These are phyloP conservation scores for Drusus annulatus DNA, from an alignment of 1,140 invertebrate genomes.

Conservation along the genomic window DNA sequence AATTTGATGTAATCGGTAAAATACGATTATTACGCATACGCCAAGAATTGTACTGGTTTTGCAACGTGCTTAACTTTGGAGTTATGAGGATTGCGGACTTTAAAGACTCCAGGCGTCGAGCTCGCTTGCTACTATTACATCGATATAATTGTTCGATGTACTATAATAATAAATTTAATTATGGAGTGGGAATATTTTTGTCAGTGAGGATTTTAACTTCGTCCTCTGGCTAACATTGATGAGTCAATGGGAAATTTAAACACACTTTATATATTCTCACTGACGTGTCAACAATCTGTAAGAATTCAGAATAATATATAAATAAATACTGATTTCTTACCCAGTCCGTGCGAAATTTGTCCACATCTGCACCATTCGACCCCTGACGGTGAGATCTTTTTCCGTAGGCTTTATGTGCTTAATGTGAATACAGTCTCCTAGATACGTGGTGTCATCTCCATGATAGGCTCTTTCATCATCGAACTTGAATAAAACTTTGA, in stretches of 20 bases:
- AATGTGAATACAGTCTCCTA: conserved; percentile 61
- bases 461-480: conserved; percentile 64
- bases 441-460: conserved; percentile 65
- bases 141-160: too few species aligned
- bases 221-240: too few species aligned
- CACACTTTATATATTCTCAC: too few species aligned
- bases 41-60: conserved; percentile 45
- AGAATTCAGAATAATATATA: neutral
- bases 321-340: conserved; percentile 56
- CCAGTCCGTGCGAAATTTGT: conserved; percentile 70
- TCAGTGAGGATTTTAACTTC: too few species aligned
- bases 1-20: too few species aligned
- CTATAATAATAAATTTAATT: too few species aligned
- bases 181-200: too few species aligned
- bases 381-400: conserved; percentile 62
- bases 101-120: neutral
- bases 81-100: neutral
- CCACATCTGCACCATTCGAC: conserved; percentile 69
- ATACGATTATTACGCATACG: too few species aligned
- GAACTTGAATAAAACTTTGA: conserved; percentile 63
- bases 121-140: neutral
- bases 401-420: conserved; percentile 58
- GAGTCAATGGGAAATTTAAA: too few species aligned
- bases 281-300: too few species aligned
- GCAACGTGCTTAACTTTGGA: too few species aligned